Conservation (phyloP, 2,797 vertebrate species). For the Salmo trutta region DNA sequence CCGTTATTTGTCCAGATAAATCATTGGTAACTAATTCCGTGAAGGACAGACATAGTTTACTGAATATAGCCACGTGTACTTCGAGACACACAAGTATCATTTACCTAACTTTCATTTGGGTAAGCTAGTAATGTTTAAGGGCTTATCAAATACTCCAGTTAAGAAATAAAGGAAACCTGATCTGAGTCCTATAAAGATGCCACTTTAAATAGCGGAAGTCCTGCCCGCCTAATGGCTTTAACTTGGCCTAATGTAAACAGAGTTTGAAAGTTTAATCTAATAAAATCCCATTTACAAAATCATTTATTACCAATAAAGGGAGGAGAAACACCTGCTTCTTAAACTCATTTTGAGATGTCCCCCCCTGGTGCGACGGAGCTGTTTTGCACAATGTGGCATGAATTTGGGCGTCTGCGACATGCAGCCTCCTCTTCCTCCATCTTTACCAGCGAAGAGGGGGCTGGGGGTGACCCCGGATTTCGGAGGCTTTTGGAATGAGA, state of each 20-base stretch:
- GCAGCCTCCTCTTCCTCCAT: constrained; percentile 60
- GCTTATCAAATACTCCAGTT: constrained; percentile 44
- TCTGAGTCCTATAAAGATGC: constrained; percentile 48
- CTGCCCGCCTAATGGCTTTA: constrained; percentile 37
- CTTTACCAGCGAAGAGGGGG: constrained; percentile 58
- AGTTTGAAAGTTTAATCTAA: constrained; percentile 66
- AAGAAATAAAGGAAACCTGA: constrained; percentile 45
- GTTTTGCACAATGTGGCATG: constrained; percentile 70
- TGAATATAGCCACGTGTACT: not conserved
- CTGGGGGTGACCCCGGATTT: constrained; percentile 73
- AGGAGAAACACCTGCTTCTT: constrained; percentile 72
- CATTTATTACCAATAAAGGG: constrained; percentile 76
- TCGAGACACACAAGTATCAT: not conserved
- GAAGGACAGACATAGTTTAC: not conserved
- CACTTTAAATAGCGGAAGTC: constrained; percentile 45
- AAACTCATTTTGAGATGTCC: constrained; percentile 60
- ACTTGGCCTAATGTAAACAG: constrained; percentile 62
- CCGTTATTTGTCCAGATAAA: too few species aligned
- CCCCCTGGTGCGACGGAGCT: constrained; percentile 27
- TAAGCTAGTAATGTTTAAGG: constrained; percentile 47
- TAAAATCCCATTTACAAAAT: constrained; percentile 75
- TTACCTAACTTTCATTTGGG: constrained; percentile 30
- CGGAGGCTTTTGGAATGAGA: constrained; percentile 71
- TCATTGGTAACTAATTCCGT: too few species aligned
- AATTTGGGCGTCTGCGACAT: constrained; percentile 71